Evolutionary conservation across 2,888 invertebrate species (phyloP).

Genomic region (Drosophila neonasuta): DNA sequence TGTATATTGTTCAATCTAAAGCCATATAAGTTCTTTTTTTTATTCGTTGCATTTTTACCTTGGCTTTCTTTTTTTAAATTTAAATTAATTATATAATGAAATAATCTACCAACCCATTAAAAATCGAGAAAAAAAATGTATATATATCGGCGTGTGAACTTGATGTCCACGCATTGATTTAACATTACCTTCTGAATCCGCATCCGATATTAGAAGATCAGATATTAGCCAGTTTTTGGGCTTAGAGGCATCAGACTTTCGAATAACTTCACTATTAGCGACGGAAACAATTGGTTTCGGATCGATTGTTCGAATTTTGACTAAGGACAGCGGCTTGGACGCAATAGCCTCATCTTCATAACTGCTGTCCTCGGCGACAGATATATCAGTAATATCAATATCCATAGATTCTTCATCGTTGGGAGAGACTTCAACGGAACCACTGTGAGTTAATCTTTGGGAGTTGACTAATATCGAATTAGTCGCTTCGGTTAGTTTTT

Average conservation of each 20-base stretch:
- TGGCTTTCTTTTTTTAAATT: too few relatives aligned
- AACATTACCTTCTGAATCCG: constrained; percentile 60
- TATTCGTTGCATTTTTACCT: too few relatives aligned
- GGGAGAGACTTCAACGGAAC: constrained; percentile 58
- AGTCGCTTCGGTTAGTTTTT: constrained; percentile 59
- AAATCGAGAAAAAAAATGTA: too few relatives aligned
- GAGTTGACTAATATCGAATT: constrained; percentile 54
- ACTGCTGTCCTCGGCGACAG: constrained; percentile 73
- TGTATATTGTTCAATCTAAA: too few relatives aligned
- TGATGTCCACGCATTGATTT: not conserved
- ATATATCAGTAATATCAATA: constrained; percentile 82
- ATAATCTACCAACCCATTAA: too few relatives aligned
- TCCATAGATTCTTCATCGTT: constrained; percentile 82
- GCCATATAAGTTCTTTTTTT: too few relatives aligned
- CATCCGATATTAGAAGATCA: constrained; percentile 70
- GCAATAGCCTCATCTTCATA: constrained; percentile 48
- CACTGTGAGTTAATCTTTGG: constrained; percentile 39
- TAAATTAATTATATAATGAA: too few relatives aligned
- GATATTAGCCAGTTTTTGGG: constrained; percentile 80
- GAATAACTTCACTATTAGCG: constrained; percentile 33
- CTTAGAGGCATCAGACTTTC: constrained; percentile 53
- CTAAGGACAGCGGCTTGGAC: constrained; percentile 68
- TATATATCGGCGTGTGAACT: too few relatives aligned
- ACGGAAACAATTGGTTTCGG: constrained; percentile 41
- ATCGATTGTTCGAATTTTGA: constrained; percentile 61